Conservation (phyloP, 2,113 vertebrate genomes). For the Lethenteron reissneri region DNA sequence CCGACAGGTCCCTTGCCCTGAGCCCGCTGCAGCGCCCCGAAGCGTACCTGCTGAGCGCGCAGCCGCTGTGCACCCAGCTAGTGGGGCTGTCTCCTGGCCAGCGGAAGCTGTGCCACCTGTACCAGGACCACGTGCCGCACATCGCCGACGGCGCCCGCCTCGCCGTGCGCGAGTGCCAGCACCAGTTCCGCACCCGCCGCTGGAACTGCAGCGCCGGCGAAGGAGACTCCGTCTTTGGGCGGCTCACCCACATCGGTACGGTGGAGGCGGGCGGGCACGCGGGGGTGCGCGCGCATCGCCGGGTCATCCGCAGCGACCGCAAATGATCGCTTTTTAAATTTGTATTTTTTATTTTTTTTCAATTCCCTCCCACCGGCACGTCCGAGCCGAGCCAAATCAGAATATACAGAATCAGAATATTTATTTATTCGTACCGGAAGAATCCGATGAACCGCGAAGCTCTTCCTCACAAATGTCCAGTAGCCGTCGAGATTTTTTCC, state of each 20-base stretch:
- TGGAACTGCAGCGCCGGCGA: neutral
- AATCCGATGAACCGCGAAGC: too few relatives aligned
- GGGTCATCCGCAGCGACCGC: too few relatives aligned
- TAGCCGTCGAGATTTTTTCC: too few relatives aligned
- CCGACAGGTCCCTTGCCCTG: conserved; percentile 1
- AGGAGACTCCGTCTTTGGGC: neutral
- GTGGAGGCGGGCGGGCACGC: too few relatives aligned
- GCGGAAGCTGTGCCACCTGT: conserved; percentile 1
- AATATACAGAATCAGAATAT: too few relatives aligned
- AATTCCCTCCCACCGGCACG: too few relatives aligned
- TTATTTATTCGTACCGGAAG: too few relatives aligned
- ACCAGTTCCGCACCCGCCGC: conserved; percentile 2
- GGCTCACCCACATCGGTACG: conserved; percentile 2
- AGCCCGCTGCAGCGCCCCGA: neutral
- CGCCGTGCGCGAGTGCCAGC: conserved; percentile 1
- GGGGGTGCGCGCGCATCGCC: too few relatives aligned
- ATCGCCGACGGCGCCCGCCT: neutral
- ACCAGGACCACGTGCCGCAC: neutral
- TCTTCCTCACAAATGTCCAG: too few relatives aligned
- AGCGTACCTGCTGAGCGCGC: neutral
- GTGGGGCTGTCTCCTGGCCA: neutral
- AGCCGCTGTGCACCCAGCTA: neutral
- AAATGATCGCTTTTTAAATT: too few relatives aligned
- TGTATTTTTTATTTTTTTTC: too few relatives aligned
- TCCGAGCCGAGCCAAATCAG: too few relatives aligned